Evolutionary conservation across 2,113 vertebrate genomes (phyloP).

Genomic region (Ifrita kowaldi): DNA sequence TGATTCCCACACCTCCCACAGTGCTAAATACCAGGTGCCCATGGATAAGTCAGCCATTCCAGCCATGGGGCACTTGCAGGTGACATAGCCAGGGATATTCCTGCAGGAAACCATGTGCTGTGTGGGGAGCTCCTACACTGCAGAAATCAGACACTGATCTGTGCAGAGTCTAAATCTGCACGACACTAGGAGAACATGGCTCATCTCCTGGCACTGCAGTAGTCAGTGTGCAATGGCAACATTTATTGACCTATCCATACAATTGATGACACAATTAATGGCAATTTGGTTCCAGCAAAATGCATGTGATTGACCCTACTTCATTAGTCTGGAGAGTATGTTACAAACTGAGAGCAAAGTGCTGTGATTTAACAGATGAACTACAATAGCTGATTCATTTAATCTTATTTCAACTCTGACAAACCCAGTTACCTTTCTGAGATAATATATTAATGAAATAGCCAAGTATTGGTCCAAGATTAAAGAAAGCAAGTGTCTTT

Average conservation of each 20-base stretch:
- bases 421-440: constrained; percentile 47
- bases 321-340: constrained; percentile 67
- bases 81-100: not conserved
- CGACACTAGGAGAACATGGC: not conserved
- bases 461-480: constrained; percentile 12
- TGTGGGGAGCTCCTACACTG: not conserved
- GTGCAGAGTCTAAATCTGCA: not conserved
- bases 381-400: constrained; percentile 56
- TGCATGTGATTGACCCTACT: constrained; percentile 54
- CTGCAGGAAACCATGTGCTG: not conserved
- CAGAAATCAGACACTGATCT: not conserved
- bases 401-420: constrained; percentile 61
- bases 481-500: constrained; percentile 3
- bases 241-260: constrained; percentile 41
- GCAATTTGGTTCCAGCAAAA: constrained; percentile 53
- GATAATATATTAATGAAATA: constrained; percentile 49
- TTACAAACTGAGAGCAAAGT: constrained; percentile 66
- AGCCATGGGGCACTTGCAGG: not conserved
- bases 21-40: not conserved
- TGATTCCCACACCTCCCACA: not conserved
- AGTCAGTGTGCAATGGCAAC: constrained; percentile 1
- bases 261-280: constrained; percentile 51
- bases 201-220: constrained; percentile 34
- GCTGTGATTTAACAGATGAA: constrained; percentile 66
- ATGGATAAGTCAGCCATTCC: not conserved